Percentiles rank a stretch among this genome's conserved stretches.
phyloP scores from a whole-genome alignment of 2,113 vertebrate genomes.

The Pachyramphus minor region DNA sequence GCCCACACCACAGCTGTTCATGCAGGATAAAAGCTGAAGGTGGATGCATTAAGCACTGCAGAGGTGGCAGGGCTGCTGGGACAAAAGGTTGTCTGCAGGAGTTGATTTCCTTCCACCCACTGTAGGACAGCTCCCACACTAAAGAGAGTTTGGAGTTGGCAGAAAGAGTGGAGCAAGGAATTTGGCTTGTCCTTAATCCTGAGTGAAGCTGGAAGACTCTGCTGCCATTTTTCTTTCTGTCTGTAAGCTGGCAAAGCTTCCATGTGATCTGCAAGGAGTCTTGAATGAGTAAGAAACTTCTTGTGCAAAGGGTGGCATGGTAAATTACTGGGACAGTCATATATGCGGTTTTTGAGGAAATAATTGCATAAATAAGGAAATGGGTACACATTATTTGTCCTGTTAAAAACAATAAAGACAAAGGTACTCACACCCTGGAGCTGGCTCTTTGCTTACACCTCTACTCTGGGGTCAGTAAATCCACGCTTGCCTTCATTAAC shows the following conservation, averaged over 20 bases:
- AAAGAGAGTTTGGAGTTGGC: neutral
- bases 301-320: neutral
- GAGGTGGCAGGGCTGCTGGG: neutral
- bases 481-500: constrained; percentile 88
- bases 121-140: neutral
- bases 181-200: neutral
- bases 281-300: neutral
- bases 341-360: neutral
- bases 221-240: neutral
- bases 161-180: neutral
- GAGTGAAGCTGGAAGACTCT: neutral
- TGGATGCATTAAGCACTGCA: neutral
- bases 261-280: neutral
- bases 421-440: constrained; percentile 58
- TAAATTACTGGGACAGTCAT: neutral
- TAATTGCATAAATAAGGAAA: neutral
- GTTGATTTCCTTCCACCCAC: neutral
- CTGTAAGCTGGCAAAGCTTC: neutral
- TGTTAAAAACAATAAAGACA: neutral
- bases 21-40: neutral
- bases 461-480: constrained; percentile 83
- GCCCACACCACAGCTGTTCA: neutral
- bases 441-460: constrained; percentile 75
- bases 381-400: neutral
- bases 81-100: neutral